These are phyloP conservation scores for Erythrocercus mccallii DNA, from an alignment of 2,113 vertebrate genomes.

Conservation along the genomic window DNA sequence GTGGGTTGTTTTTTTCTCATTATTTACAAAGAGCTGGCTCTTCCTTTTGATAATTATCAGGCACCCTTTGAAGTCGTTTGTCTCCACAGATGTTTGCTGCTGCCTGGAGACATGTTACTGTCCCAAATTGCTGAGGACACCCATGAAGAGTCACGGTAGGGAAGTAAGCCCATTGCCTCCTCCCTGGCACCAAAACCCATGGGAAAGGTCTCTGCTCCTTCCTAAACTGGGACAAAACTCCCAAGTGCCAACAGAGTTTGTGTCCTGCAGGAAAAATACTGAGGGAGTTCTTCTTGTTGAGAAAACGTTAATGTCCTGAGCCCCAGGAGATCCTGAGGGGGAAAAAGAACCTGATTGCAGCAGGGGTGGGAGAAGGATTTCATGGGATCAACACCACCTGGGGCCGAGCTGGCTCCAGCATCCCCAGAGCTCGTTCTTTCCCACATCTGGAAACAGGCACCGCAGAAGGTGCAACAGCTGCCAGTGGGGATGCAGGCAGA, in stretches of 20 bases:
- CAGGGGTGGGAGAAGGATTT: neutral
- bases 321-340: neutral
- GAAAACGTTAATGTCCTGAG: neutral
- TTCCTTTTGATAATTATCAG: constrained; percentile 19
- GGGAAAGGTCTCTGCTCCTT: neutral
- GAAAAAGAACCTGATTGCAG: neutral
- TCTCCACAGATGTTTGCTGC: constrained; percentile 25
- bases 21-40: neutral
- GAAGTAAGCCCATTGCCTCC: neutral
- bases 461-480: neutral
- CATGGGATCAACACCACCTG: neutral
- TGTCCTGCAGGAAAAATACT: neutral
- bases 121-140: constrained; percentile 6
- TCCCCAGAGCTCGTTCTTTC: neutral
- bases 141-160: neutral
- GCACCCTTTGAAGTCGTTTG: neutral
- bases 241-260: neutral
- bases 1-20: neutral
- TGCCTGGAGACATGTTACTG: neutral
- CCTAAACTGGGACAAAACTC: neutral
- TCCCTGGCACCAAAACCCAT: neutral
- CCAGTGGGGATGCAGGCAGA: neutral
- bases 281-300: neutral
- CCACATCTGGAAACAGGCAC: neutral
- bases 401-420: neutral